Evolutionary conservation across 2,888 invertebrate genomes (phyloP).

Genomic region (Melinopterus prodromus): DNA sequence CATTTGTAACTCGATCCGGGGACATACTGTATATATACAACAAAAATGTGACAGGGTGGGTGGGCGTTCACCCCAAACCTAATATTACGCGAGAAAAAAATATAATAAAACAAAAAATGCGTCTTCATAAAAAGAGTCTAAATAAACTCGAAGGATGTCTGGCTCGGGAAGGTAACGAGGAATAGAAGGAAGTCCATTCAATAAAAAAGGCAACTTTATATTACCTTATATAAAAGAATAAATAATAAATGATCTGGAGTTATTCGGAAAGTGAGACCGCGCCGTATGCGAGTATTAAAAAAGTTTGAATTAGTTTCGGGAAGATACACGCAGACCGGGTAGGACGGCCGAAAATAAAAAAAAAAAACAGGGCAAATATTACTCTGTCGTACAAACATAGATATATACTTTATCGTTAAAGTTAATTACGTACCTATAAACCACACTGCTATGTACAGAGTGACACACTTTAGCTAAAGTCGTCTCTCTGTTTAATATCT

Average conservation of each 20-base stretch:
- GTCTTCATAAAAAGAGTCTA: too few species aligned
- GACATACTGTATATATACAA: too few species aligned
- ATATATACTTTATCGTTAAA: too few species aligned
- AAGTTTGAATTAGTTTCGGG: background rate
- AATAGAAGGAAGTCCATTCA: background rate
- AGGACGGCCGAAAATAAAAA: background rate
- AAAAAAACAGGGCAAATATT: background rate
- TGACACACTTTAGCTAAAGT: too few species aligned
- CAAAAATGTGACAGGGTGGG: too few species aligned
- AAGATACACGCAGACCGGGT: background rate
- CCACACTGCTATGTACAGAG: too few species aligned
- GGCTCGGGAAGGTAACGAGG: background rate
- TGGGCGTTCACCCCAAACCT: too few species aligned
- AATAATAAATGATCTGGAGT: background rate
- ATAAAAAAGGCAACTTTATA: background rate
- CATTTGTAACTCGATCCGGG: too few species aligned
- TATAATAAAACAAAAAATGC: too few species aligned
- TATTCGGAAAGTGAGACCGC: constrained; percentile 4
- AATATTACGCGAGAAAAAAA: too few species aligned
- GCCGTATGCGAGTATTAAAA: background rate
- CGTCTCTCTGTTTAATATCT: too few species aligned
- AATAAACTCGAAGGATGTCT: background rate
- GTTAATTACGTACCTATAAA: too few species aligned
- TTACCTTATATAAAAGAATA: background rate
- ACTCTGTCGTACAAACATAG: background rate